Evolutionary conservation across 2,113 vertebrate genomes (phyloP).

Genomic region (Lophochroa leadbeateri): DNA sequence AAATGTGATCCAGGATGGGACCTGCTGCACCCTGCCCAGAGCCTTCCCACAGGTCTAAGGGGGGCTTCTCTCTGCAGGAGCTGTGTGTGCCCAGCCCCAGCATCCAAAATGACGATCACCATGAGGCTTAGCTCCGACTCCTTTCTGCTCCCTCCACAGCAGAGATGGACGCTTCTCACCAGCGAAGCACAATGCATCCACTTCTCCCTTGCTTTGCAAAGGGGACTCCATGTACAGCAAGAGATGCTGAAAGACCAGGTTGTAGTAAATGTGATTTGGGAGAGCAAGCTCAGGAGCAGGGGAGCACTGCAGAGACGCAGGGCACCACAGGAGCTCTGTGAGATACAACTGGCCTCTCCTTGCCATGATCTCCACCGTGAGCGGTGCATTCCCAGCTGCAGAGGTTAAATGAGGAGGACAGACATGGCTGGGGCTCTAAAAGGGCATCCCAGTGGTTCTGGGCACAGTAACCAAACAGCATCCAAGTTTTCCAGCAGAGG

Average conservation of each 20-base stretch:
- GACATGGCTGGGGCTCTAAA: neutral
- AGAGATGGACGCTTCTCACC: neutral
- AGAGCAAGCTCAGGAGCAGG: neutral
- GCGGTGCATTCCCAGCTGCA: accelerated
- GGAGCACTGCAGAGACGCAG: neutral
- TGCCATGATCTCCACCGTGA: accelerated
- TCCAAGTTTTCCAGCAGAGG: neutral
- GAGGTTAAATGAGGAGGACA: neutral
- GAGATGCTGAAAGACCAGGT: neutral
- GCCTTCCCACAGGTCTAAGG: accelerated
- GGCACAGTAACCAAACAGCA: neutral
- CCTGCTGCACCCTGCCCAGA: neutral
- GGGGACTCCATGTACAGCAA: accelerated
- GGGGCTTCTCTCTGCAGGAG: neutral
- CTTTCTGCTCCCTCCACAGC: neutral
- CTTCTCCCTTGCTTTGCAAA: neutral
- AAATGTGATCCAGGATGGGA: neutral
- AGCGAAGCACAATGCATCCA: accelerated
- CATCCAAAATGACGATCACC: neutral
- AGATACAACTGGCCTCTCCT: neutral
- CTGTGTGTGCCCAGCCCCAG: neutral
- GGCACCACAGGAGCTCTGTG: neutral
- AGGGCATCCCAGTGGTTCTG: neutral
- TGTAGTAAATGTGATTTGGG: neutral
- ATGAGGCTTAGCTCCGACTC: neutral